Percentiles rank a stretch among this genome's conserved stretches.
These are phyloP conservation scores for Philypnodon macrostomus DNA, from an alignment of 2,797 vertebrate species.

Conservation along the genomic window DNA sequence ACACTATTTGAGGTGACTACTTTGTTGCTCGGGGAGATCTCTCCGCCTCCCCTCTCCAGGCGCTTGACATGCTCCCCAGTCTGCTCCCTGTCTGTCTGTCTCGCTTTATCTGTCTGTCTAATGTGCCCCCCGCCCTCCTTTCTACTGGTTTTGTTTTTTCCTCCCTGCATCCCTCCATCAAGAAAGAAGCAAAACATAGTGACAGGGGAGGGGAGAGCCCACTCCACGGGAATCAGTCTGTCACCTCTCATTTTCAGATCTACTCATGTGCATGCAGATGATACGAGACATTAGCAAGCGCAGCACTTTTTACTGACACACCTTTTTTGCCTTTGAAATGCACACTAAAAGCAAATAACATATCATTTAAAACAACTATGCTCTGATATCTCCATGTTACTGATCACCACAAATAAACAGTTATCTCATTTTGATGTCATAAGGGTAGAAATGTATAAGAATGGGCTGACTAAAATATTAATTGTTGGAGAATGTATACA, in stretches of 20 bases:
- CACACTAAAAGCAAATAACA: no score
- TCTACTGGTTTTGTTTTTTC: conserved; percentile 16
- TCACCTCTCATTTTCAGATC: conserved; percentile 54
- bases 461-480: no score
- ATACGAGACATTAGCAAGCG: conserved; percentile 7
- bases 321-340: background rate
- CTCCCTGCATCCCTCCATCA: conserved; percentile 12
- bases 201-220: conserved; percentile 38
- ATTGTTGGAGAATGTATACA: no score
- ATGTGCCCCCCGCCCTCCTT: conserved; percentile 1
- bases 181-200: conserved; percentile 29
- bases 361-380: no score
- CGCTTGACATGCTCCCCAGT: conserved; percentile 52
- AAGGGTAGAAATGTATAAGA: no score
- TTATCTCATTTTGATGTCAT: no score
- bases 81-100: conserved; percentile 38
- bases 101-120: conserved; percentile 20
- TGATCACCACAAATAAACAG: no score
- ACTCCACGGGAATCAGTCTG: conserved; percentile 55
- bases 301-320: conserved; percentile 1
- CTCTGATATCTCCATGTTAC: no score
- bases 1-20: conserved; percentile 64
- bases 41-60: conserved; percentile 53
- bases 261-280: conserved; percentile 16
- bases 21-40: conserved; percentile 51